phyloP scores from a whole-genome alignment of 2,888 invertebrate genomes.

The Tyria jacobaeae region DNA sequence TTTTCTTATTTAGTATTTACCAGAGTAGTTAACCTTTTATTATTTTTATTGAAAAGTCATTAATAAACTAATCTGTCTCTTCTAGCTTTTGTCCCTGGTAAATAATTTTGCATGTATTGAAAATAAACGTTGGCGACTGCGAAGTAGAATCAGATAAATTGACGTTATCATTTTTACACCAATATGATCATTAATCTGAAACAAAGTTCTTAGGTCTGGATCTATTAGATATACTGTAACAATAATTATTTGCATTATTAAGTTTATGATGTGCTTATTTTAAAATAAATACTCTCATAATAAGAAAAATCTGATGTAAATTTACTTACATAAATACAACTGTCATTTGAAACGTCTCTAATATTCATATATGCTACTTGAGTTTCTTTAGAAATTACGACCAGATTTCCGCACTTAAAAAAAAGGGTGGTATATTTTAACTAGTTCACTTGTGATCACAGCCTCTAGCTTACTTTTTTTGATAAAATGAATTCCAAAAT shows the following conservation, averaged over 20 bases:
- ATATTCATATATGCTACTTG: background rate
- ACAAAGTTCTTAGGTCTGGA: conserved; percentile 24
- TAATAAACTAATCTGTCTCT: conserved; percentile 43
- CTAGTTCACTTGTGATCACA: conserved; percentile 51
- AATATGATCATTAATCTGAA: conserved; percentile 24
- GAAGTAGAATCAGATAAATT: conserved; percentile 43
- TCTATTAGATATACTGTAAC: conserved; percentile 44
- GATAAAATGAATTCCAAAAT: conserved; percentile 49
- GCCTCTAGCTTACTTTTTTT: conserved; percentile 40
- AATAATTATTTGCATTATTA: conserved; percentile 45
- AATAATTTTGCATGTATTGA: conserved; percentile 39
- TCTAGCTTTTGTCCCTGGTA: conserved; percentile 53
- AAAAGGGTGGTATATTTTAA: conserved; percentile 56
- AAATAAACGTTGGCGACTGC: conserved; percentile 44
- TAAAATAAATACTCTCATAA: conserved; percentile 38
- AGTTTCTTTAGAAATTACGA: conserved; percentile 28
- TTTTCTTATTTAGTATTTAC: conserved; percentile 48
- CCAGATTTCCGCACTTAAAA: conserved; percentile 50
- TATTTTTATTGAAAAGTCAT: conserved; percentile 41
- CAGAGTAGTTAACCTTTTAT: conserved; percentile 47
- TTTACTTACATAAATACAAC: conserved; percentile 27
- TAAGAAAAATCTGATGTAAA: conserved; percentile 54
- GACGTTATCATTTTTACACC: conserved; percentile 40
- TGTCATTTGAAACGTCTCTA: background rate
- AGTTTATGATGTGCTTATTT: conserved; percentile 10